Evolutionary conservation across 2,113 vertebrate species (phyloP), one percentile per base, ranked within the genome.

Genomic region (Melospiza georgiana): DNA sequence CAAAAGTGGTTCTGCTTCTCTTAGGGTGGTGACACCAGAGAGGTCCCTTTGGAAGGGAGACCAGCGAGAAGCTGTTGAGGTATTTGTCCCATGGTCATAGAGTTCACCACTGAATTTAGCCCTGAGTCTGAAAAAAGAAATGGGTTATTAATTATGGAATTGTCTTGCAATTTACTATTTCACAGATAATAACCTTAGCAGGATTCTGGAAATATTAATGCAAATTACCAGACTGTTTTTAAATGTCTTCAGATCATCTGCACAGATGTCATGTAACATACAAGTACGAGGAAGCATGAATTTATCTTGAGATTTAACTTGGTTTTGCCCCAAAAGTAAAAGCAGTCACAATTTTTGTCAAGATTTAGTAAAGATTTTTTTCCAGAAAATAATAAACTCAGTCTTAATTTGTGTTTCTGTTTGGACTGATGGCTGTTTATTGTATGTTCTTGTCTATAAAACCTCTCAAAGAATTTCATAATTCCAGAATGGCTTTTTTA

Each of bases 301-400:
- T 88, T 86, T 89, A 35, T 66, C 41, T 44, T 48, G 44, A 92
- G 33, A 57, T 23, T 74, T 71, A 55, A 49, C 16, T 68, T 22
- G 2, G 7, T 79, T 83, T 61, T 21, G 6, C 12, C 31, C 6
- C 28, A 87, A 69, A 91, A 66, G 8, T 65, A 67, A 43, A 74
- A 37, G 10, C 30, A 57, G 19, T 75, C 43, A 43, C 11, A 74
- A 46, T 28, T 24, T 58, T 58, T 35, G 57, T 58, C 33, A 58
- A 58, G 21, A 23, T 23, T 58, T n/a, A n/a, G 21, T 58, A 21
- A 58, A 92, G 13, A 82, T 88, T 77, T 84, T 90, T 23, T 68
- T 75, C 46, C 28, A 58, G 93, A 78, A 94, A 93, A 87, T 48
- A 87, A 89, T 87, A 73, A 90, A 78, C n/a, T 66, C 69, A 33